These are phyloP conservation scores for Vombatus ursinus DNA, from an alignment of 2,113 vertebrate species.

Conservation along the genomic window DNA sequence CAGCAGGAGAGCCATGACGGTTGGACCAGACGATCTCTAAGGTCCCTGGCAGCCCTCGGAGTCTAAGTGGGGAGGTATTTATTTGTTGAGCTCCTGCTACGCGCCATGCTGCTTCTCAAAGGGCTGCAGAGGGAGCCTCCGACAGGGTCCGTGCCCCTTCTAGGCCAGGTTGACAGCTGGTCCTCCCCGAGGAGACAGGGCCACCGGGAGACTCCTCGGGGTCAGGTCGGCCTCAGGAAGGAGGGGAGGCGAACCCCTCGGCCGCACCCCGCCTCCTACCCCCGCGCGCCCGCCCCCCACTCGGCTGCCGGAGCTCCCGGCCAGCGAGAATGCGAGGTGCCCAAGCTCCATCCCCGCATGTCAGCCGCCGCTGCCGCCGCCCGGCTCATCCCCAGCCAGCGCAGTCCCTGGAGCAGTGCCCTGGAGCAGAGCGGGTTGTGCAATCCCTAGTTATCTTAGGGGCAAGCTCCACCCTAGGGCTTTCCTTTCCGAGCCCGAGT, in stretches of 20 bases:
- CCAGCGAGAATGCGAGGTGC: not conserved
- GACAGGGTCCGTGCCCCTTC: not conserved
- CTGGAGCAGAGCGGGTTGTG: not conserved
- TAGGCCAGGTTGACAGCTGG: not conserved
- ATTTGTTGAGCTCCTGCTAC: not conserved
- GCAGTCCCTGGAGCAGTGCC: not conserved
- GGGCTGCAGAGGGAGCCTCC: not conserved
- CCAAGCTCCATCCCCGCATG: not conserved
- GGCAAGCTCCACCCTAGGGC: slow-evolving; percentile 1
- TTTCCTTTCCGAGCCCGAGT: slow-evolving; percentile 3
- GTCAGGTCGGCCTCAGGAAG: not conserved
- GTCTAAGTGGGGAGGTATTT: not conserved
- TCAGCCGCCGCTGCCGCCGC: not conserved
- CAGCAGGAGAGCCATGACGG: not conserved
- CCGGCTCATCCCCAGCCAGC: not conserved
- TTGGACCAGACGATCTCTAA: not conserved
- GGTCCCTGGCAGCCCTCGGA: not conserved
- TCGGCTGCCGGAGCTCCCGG: not conserved
- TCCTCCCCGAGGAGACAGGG: not conserved
- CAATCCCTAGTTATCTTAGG: not conserved
- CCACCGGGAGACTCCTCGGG: not conserved
- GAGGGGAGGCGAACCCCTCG: not conserved
- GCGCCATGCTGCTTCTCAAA: not conserved
- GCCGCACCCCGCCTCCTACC: not conserved
- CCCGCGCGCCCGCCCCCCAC: not conserved